These are phyloP conservation scores for Blastomussa wellsi DNA, from an alignment of 92 coral and sea anemone species.

Conservation along the genomic window DNA sequence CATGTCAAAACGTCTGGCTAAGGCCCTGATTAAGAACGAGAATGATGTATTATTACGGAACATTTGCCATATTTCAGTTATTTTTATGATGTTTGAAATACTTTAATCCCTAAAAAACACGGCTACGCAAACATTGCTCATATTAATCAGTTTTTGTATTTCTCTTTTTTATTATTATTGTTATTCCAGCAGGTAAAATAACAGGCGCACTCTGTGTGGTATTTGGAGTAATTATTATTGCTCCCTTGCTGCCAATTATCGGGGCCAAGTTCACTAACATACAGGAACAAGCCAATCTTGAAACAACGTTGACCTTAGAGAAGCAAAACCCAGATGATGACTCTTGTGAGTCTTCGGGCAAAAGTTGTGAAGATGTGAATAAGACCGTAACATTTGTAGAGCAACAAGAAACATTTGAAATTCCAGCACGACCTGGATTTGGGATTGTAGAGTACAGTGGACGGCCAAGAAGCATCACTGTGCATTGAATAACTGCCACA, in stretches of 20 bases:
- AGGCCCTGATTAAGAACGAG: too few species aligned
- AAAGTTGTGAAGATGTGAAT: neutral
- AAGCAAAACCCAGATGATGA: neutral
- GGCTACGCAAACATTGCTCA: neutral
- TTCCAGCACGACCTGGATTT: neutral
- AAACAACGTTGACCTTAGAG: neutral
- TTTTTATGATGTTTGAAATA: too few species aligned
- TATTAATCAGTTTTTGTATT: too few species aligned
- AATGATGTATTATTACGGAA: too few species aligned
- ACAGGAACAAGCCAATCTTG: constrained; percentile 17
- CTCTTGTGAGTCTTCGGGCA: constrained; percentile 2
- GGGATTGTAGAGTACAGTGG: neutral
- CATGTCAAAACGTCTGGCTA: too few species aligned
- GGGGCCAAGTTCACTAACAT: constrained; percentile 40
- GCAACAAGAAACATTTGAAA: neutral
- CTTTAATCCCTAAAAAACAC: neutral
- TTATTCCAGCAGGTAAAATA: constrained; percentile 49
- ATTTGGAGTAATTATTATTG: constrained; percentile 46
- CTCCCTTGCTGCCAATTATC: constrained; percentile 60
- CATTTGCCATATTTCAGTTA: too few species aligned
- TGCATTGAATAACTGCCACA: neutral
- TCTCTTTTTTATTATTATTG: too few species aligned
- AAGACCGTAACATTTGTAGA: neutral
- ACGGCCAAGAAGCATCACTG: constrained; percentile 12
- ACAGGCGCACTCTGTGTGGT: constrained; percentile 51